Evolutionary conservation across 92 coral and sea anemone species (phyloP).

Genomic region (Porites divaricata): DNA sequence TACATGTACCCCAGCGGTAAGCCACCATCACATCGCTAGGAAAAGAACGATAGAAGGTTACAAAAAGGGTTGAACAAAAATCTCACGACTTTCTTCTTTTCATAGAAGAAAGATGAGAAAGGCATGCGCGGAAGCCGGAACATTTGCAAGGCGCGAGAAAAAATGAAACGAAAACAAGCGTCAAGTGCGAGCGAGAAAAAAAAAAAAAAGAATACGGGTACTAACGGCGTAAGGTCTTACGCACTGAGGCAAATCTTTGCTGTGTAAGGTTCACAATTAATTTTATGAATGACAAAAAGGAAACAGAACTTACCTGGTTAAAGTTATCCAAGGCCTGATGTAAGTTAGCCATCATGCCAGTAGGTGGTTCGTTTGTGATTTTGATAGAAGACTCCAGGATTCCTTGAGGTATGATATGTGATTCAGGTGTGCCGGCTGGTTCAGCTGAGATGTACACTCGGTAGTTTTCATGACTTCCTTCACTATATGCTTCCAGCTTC

Average conservation of each 20-base stretch:
- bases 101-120: not conserved
- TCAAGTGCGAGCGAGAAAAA: not conserved
- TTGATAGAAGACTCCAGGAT: slow-evolving; percentile 97
- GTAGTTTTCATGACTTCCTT: slow-evolving; percentile 92
- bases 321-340: slow-evolving; percentile 97
- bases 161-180: not conserved
- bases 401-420: slow-evolving; percentile 95
- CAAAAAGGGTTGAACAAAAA: no score
- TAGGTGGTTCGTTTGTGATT: slow-evolving; percentile 99
- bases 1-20: no score
- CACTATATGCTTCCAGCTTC: slow-evolving; percentile 95
- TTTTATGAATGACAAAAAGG: no score
- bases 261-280: no score
- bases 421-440: slow-evolving; percentile 94
- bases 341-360: slow-evolving; percentile 97
- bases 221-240: no score
- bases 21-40: no score
- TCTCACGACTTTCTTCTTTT: not conserved
- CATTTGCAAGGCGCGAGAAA: not conserved
- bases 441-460: slow-evolving; percentile 99
- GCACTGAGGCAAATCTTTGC: no score
- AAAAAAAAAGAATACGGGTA: no score
- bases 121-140: not conserved
- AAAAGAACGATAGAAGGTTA: no score
- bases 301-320: slow-evolving; percentile 71